Evolutionary conservation across 2,113 vertebrate species (phyloP).

Genomic region (Perognathus longimembris): DNA sequence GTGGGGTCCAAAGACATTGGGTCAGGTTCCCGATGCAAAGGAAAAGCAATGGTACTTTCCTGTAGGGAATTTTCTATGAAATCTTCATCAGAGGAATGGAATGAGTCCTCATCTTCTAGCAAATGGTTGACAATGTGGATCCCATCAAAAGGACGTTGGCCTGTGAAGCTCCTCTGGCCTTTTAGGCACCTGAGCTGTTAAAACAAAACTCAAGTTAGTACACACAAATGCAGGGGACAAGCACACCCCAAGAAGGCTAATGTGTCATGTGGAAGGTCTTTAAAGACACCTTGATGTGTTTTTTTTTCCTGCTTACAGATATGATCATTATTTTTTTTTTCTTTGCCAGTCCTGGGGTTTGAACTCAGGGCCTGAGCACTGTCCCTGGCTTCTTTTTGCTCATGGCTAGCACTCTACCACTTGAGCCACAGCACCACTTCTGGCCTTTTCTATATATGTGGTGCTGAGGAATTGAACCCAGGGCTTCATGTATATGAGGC

Average conservation of each 20-base stretch:
- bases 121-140: conserved; percentile 98
- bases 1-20: conserved; percentile 88
- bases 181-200: conserved; percentile 94
- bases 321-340: not conserved
- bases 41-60: conserved; percentile 84
- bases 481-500: too few species aligned
- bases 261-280: conserved; percentile 41
- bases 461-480: too few species aligned
- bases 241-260: not conserved
- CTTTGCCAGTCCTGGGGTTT: too few species aligned
- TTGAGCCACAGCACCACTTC: too few species aligned
- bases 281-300: not conserved
- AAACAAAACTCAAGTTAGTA: conserved; percentile 75
- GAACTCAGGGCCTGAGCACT: too few species aligned
- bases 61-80: conserved; percentile 86
- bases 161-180: conserved; percentile 90
- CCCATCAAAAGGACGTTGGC: conserved; percentile 93
- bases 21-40: conserved; percentile 81
- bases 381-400: too few species aligned
- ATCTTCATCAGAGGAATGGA: conserved; percentile 96
- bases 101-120: conserved; percentile 90
- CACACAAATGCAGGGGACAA: conserved; percentile 32
- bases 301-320: conserved; percentile 15
- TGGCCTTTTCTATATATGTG: too few species aligned
- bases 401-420: too few species aligned